Conservation (phyloP, 53 echinoderm and acorn worm species). For the Hippasteria phrygiana region DNA sequence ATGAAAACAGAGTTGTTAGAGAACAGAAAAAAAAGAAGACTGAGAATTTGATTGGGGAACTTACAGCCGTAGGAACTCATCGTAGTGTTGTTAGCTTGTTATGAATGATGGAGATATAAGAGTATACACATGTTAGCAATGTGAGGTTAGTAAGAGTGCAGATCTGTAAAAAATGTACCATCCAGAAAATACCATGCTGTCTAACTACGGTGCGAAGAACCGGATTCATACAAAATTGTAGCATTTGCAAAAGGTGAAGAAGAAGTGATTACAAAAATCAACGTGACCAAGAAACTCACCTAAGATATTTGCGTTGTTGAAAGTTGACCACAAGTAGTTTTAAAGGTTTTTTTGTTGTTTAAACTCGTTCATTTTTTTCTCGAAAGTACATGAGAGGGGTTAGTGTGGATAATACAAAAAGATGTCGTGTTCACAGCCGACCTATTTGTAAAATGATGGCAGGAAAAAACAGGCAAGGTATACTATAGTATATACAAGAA, state of each 20-base stretch:
- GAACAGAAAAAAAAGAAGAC: constrained; percentile 1
- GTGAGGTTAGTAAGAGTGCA: constrained; percentile 32
- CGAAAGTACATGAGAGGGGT: no score
- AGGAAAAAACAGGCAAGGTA: no score
- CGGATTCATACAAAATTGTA: neutral
- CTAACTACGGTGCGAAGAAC: neutral
- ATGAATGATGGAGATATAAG: constrained; percentile 42
- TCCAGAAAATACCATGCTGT: neutral
- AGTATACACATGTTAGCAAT: constrained; percentile 45
- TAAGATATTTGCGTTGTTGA: no score
- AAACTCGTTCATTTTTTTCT: no score
- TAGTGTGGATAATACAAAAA: no score
- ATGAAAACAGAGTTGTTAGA: constrained; percentile 1
- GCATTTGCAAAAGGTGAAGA: neutral
- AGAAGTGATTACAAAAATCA: neutral
- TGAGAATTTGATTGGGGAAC: constrained; percentile 18
- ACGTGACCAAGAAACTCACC: neutral
- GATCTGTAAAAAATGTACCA: neutral
- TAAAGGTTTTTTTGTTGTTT: no score
- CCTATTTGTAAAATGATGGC: no score
- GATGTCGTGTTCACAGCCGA: no score
- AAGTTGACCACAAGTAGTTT: no score
- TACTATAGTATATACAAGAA: no score
- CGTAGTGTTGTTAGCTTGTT: constrained; percentile 45
- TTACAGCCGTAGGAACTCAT: constrained; percentile 52